Evolutionary conservation across 2,113 vertebrate genomes (phyloP).

Genomic region (Eonycteris spelaea): DNA sequence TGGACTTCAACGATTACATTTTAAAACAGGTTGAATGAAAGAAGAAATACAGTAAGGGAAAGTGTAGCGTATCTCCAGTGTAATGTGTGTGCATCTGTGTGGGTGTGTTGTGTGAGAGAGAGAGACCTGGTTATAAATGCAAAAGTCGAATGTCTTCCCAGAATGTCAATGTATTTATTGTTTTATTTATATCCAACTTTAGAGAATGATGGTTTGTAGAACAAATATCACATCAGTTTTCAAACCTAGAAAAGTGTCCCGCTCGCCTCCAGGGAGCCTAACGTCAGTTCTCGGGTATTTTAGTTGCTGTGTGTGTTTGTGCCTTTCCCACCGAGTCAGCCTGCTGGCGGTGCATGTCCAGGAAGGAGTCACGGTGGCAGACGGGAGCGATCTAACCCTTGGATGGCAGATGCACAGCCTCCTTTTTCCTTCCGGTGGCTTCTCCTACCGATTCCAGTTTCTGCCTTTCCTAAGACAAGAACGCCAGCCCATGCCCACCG

Average conservation of each 20-base stretch:
- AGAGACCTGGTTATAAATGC: neutral
- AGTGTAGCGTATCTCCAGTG: neutral
- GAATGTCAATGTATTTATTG: neutral
- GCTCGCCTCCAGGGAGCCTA: neutral
- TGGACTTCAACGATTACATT: neutral
- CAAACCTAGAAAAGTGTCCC: neutral
- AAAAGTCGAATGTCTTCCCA: neutral
- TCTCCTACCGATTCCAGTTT: neutral
- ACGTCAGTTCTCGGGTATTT: neutral
- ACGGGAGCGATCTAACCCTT: neutral
- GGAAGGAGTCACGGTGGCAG: accelerated
- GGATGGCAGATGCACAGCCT: neutral
- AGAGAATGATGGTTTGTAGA: neutral
- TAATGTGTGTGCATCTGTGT: neutral
- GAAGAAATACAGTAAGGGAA: neutral
- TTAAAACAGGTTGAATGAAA: neutral
- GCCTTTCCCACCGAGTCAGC: neutral
- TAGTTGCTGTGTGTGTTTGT: neutral
- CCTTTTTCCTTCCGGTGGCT: neutral
- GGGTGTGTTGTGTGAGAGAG: neutral
- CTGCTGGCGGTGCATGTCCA: neutral
- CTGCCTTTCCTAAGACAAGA: neutral
- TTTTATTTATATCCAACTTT: neutral
- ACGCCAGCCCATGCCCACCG: too few relatives aligned
- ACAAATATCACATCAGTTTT: neutral